phyloP scores from a whole-genome alignment of 1,140 invertebrate genomes.

The Saccostrea glomerata region DNA sequence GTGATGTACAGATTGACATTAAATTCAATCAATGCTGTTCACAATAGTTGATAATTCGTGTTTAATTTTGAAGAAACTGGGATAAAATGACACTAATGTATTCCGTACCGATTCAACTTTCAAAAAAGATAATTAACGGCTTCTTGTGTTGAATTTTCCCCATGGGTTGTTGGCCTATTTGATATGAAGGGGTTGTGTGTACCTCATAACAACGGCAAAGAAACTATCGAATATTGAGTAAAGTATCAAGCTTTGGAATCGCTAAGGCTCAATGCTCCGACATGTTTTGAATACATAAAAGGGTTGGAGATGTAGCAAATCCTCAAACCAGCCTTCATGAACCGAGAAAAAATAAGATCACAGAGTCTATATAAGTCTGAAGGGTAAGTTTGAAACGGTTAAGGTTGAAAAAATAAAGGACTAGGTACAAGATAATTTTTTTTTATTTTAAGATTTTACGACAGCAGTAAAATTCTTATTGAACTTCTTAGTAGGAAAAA shows the following conservation, averaged over 20 bases:
- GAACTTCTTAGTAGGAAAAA: neutral
- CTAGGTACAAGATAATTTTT: no score
- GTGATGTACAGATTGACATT: no score
- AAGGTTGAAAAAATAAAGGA: no score
- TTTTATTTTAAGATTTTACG: no score
- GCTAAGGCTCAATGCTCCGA: neutral
- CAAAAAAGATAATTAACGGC: neutral
- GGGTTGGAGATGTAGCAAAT: neutral
- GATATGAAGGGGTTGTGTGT: neutral
- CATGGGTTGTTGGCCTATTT: neutral
- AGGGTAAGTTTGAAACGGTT: no score
- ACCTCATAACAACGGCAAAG: neutral
- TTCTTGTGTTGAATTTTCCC: neutral
- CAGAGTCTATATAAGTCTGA: no score
- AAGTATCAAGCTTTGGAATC: neutral
- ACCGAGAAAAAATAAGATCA: no score
- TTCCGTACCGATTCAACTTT: neutral
- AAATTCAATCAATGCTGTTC: no score
- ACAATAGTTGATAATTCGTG: no score
- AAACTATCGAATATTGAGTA: neutral
- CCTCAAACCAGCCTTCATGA: no score
- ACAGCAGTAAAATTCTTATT: no score
- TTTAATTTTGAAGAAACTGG: no score
- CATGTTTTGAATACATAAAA: neutral
- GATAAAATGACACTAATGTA: neutral